These are phyloP conservation scores for Dryobotodes eremita DNA, from an alignment of 2,888 invertebrate species.

Conservation along the genomic window DNA sequence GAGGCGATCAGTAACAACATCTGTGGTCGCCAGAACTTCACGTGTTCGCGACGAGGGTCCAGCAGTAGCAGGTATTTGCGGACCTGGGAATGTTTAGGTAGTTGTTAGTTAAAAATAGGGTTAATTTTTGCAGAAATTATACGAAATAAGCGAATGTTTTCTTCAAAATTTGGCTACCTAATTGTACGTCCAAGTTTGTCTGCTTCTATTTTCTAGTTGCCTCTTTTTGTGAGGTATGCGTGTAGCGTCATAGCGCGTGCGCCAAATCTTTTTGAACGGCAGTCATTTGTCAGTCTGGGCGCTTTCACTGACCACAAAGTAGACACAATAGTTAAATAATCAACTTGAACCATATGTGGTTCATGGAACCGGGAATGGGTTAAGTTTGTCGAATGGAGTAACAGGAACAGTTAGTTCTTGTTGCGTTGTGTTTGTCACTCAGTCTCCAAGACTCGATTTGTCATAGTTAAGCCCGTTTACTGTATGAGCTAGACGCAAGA, in stretches of 20 bases:
- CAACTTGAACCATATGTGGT: too few species aligned
- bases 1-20: conserved; percentile 97
- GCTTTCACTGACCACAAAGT: too few species aligned
- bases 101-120: neutral
- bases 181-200: neutral
- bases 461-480: neutral
- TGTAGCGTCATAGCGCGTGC: neutral
- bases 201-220: neutral
- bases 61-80: conserved; percentile 98
- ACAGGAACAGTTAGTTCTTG: neutral
- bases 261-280: neutral
- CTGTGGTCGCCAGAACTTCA: conserved; percentile 99
- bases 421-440: neutral
- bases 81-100: conserved; percentile 89
- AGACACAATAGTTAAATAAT: too few species aligned
- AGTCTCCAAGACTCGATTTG: neutral
- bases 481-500: neutral
- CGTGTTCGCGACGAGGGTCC: conserved; percentile 99
- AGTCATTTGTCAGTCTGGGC: neutral
- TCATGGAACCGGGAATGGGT: too few species aligned
- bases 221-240: neutral
- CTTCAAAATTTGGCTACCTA: neutral
- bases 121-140: neutral
- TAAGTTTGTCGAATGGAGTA: neutral
- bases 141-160: neutral